Base-by-base conservation (phyloP, 2,888 invertebrate genomes). In the Chaetoderma sp. region DNA sequence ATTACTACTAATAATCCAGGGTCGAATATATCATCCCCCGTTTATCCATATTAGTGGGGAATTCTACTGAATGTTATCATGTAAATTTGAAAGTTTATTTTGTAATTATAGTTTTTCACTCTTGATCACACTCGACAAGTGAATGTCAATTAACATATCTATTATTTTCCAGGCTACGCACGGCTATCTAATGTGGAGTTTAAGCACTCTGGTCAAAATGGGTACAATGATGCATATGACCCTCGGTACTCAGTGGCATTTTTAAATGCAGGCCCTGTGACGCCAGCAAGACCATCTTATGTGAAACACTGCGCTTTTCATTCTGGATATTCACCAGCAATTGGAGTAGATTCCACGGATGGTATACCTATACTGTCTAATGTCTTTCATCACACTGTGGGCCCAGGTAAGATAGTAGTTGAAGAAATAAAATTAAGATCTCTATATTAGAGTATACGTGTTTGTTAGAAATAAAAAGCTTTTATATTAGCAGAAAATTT, bases 151-250 rank as follows among this genome's bases (percentile, higher is more conserved):
- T n/a, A n/a, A n/a, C n/a, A n/a, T n/a, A n/a, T 23, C 4, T 27
- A 30, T 45, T 32, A 4, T 45, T 54, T 66, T 65, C 0, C 68
- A 81, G 83, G 83, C 18, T 79, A 75, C 70, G 83, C 78, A 3
- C 67, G 81, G 28, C 28, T 83, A 4, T 71, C 75, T 4, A 77
- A 83, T 71, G 78, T 78, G 2, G 80, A 83, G 63, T 83, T 83
- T 57, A 71, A 68, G 57, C 72, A 75, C 55, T 75, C 75, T 23
- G 83, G 82, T 3, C 83, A 84, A 62, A 78, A 79, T 59, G 82
- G 82, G 0, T 81, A 63, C 33, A 73, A 68, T 0, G 74, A 73
- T 5, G 56, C 68, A 4, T 78, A 77, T 49, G 83, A 84, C 61
- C 78, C 81, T 0, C 71, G 83, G 8, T 81, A 75, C 68, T 75